These are phyloP conservation scores for Beroe forskalii DNA, from an alignment of 37 sponge, comb jelly and placozoan genomes.

Conservation along the genomic window DNA sequence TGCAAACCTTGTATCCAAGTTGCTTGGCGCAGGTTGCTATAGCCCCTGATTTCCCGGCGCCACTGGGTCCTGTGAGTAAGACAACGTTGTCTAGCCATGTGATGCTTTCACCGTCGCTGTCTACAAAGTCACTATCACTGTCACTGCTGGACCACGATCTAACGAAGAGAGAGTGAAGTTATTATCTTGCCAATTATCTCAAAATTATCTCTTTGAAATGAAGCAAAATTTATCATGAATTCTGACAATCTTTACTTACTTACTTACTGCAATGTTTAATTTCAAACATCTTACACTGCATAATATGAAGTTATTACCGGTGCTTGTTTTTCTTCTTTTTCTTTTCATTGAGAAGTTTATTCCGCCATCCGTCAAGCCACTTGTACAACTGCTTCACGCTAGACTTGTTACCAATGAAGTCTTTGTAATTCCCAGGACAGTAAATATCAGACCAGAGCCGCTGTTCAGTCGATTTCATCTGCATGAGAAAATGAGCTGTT, in stretches of 20 bases:
- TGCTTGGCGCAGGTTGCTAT: conserved; percentile 56
- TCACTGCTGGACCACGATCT: neutral
- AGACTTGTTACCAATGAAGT: neutral
- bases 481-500: neutral
- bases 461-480: neutral
- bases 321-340: neutral
- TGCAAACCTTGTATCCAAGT: conserved; percentile 42
- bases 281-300: neutral
- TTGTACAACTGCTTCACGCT: conserved; percentile 31
- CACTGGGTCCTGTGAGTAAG: conserved; percentile 32
- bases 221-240: too few species aligned
- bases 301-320: too few species aligned
- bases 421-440: conserved; percentile 2
- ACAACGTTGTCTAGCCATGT: conserved; percentile 34
- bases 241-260: too few species aligned
- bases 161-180: neutral
- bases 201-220: too few species aligned
- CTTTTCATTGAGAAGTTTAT: conserved; percentile 30
- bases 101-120: neutral
- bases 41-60: conserved; percentile 52
- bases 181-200: too few species aligned
- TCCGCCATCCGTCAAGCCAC: conserved; percentile 47
- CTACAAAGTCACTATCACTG: neutral
- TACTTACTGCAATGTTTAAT: too few species aligned
- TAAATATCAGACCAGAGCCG: neutral